A percentile compares a stretch with the other conserved stretches of the same genome.
Conservation (phyloP, 2,113 vertebrate species). For the Gymnarchus niloticus region DNA sequence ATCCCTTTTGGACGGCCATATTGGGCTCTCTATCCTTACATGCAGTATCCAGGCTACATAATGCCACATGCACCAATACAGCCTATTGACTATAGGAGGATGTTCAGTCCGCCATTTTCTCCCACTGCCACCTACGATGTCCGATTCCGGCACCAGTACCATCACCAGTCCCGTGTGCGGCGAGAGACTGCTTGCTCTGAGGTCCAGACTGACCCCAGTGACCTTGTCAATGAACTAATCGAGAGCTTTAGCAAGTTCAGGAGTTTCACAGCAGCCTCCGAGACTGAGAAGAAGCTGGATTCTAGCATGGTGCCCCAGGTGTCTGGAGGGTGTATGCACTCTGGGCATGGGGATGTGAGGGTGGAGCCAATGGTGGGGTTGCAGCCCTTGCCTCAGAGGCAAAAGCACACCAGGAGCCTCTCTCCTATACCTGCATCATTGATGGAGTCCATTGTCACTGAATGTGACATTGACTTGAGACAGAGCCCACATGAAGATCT, state of each 20-base stretch:
- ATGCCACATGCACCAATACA: conserved; percentile 46
- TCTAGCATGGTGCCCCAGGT: conserved; percentile 29
- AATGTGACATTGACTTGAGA: conserved; percentile 23
- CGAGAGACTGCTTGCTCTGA: conserved; percentile 42
- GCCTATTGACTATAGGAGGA: conserved; percentile 43
- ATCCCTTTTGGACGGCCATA: conserved; percentile 38
- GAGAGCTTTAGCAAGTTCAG: conserved; percentile 30
- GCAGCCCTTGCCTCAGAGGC: conserved; percentile 13
- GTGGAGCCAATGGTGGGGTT: neutral
- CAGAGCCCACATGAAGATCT: conserved; percentile 27
- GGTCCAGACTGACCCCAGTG: conserved; percentile 45
- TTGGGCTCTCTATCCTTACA: conserved; percentile 43
- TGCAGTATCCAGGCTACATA: conserved; percentile 48
- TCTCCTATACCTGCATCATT: neutral
- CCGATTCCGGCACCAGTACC: conserved; percentile 35
- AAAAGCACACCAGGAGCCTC: neutral
- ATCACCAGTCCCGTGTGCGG: conserved; percentile 30
- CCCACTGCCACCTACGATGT: conserved; percentile 29
- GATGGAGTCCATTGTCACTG: conserved; percentile 22
- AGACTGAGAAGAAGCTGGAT: conserved; percentile 21
- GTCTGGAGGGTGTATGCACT: conserved; percentile 6
- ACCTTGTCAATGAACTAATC: conserved; percentile 35
- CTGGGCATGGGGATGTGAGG: conserved; percentile 13
- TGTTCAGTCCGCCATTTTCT: conserved; percentile 32
- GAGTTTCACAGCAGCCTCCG: conserved; percentile 20